Evolutionary conservation across 35 echinoderm and acorn worm species (phyloP), one percentile per base, ranked within the genome.

Genomic region (Nesometra sesokonis): DNA sequence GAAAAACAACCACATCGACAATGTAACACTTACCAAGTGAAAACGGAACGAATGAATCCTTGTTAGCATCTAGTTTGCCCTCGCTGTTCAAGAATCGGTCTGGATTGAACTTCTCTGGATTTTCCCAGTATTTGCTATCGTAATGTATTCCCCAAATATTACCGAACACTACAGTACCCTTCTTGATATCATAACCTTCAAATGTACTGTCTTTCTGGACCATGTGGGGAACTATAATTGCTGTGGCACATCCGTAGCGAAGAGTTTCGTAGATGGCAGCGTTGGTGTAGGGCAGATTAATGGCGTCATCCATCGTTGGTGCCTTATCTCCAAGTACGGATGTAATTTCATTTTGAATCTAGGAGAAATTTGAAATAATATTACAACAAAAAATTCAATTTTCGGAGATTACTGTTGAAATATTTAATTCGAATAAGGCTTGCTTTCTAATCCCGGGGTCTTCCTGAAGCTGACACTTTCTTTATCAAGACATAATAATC

Each of bases 101-200:
- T 15, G 95, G 95, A 78, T 93, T 46, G 76, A 97, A 97, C 34
- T 37, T 17, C 13, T 97, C 87, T 23, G 92, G 95, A 35, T 97
- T 79, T 21, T 77, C 32, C 95, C 95, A 93, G 0, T 86, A 77
- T 35, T 87, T 84, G 0, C 83, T 89, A 80, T 93, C 92, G 86
- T 91, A 83, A 23, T 91, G 87, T 19, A 91, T 31, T 31, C 86
- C 87, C 91, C 92, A 97, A 15, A 94, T 31, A 76, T 97, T 97
- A 27, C 91, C 87, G 77, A 87, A 86, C 7, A 97, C 35, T 34
- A 87, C 78, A 31, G 88, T 77, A 0, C 84, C 78, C 47, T 82
- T 80, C 32, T 13, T 33, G 31, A 80, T 80, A 33, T 80, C 79
- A 80, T 80, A 80, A 17, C 79, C 79, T 15, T 80, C 32, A 8